Evolutionary conservation across 2,797 vertebrate genomes (phyloP).

Genomic region (Enteromius fasciolatus): DNA sequence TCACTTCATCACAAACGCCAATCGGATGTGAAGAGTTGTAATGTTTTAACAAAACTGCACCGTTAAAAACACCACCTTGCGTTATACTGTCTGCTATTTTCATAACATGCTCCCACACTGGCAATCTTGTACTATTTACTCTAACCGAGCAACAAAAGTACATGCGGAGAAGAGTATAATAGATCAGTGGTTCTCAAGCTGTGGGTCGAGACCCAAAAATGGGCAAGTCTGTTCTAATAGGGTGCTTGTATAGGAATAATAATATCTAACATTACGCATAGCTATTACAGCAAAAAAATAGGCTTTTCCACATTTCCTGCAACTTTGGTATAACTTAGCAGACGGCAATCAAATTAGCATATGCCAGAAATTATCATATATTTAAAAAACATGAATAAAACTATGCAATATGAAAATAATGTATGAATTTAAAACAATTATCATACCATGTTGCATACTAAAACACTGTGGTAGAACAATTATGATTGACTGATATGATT

Average conservation of each 20-base stretch:
- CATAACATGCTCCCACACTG: conserved; percentile 1
- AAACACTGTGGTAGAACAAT: not conserved
- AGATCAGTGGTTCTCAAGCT: not conserved
- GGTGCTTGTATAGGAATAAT: not conserved
- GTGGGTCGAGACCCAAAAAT: not conserved
- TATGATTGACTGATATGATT: not conserved
- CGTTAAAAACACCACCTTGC: conserved; percentile 18
- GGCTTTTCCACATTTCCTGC: not conserved
- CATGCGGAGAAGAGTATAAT: not conserved
- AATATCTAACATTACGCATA: not conserved
- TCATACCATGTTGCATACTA: too few species aligned
- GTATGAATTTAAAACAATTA: not conserved
- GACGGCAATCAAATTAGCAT: not conserved
- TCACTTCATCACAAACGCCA: conserved; percentile 37
- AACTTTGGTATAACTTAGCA: not conserved
- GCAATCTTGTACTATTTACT: conserved; percentile 7
- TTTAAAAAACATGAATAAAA: not conserved
- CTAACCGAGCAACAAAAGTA: not conserved
- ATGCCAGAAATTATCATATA: not conserved
- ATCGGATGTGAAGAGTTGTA: conserved; percentile 24
- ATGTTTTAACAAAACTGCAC: conserved; percentile 23
- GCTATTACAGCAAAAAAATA: not conserved
- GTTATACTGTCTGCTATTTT: not conserved
- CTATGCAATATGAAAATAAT: not conserved
- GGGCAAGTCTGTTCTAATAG: not conserved